Evolutionary conservation across 2,113 vertebrate species (phyloP).

Genomic region (Pelobates fuscus): DNA sequence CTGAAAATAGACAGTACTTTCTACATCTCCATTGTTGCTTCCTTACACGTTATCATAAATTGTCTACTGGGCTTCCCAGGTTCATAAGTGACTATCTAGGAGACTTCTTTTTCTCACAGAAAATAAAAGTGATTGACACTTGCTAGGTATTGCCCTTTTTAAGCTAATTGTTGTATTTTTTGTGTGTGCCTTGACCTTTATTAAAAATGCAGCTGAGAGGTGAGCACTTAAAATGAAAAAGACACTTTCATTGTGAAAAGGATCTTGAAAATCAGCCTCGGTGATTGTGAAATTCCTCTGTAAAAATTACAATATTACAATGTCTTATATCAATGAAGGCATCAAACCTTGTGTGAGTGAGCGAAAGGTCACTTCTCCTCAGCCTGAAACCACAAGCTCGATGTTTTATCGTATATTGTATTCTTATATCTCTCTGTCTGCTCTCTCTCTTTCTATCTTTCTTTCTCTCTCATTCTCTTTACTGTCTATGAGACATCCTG

Average conservation of each 20-base stretch:
- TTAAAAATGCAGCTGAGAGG: slow-evolving; percentile 56
- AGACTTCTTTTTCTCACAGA: slow-evolving; percentile 14
- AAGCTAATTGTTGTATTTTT: slow-evolving; percentile 45
- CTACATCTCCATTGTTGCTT: not conserved
- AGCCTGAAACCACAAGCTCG: slow-evolving; percentile 31
- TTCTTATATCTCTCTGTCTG: too few species aligned
- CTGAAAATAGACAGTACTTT: not conserved
- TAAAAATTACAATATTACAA: slow-evolving; percentile 69
- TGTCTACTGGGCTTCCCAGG: not conserved
- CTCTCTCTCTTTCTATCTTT: too few species aligned
- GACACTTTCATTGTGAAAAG: slow-evolving; percentile 57
- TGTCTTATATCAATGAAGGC: slow-evolving; percentile 60
- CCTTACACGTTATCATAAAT: not conserved
- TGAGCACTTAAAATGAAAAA: slow-evolving; percentile 45
- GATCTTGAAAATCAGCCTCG: slow-evolving; percentile 59
- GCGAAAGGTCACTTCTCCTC: slow-evolving; percentile 67
- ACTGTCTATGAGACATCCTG: too few species aligned
- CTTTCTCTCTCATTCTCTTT: too few species aligned
- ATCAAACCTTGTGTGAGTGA: slow-evolving; percentile 58
- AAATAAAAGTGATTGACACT: slow-evolving; percentile 41
- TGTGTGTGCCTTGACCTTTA: slow-evolving; percentile 58
- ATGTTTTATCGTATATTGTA: slow-evolving; percentile 31
- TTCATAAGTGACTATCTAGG: not conserved
- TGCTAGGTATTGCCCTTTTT: slow-evolving; percentile 33
- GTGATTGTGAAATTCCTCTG: slow-evolving; percentile 59